These are phyloP conservation scores for Yponomeuta evonymella DNA, from an alignment of 2,888 invertebrate species.

Conservation along the genomic window DNA sequence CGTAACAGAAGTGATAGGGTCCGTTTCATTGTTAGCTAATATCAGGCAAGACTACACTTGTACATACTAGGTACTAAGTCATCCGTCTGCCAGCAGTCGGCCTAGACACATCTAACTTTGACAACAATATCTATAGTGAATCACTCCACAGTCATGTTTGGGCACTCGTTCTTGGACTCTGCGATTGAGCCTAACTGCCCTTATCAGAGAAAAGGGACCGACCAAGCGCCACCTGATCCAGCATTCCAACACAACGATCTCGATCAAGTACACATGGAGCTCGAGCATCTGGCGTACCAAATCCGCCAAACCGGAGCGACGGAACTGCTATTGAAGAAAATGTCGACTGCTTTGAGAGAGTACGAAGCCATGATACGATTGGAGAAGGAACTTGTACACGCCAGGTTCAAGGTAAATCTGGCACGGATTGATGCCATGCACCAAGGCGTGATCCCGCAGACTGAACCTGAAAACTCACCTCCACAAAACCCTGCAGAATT, in stretches of 20 bases:
- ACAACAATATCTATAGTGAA: too few relatives aligned
- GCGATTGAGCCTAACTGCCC: neutral
- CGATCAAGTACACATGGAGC: neutral
- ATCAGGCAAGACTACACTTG: too few relatives aligned
- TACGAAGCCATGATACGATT: constrained; percentile 1
- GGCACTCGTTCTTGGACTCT: neutral
- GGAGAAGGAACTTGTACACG: neutral
- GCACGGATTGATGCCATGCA: neutral
- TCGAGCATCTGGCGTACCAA: neutral
- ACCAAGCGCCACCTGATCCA: neutral
- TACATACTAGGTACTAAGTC: too few relatives aligned
- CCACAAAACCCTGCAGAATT: neutral
- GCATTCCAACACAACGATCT: neutral
- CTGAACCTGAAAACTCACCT: neutral
- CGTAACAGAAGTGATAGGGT: too few relatives aligned
- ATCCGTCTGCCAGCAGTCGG: too few relatives aligned
- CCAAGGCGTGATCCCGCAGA: neutral
- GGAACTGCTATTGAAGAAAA: neutral
- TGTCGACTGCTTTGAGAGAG: neutral
- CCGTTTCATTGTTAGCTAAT: too few relatives aligned
- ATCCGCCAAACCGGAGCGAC: neutral
- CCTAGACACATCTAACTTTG: too few relatives aligned
- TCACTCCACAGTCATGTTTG: neutral
- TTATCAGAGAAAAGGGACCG: neutral
- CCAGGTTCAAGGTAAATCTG: neutral